Evolutionary conservation across 2,888 invertebrate species (phyloP).

Genomic region (Teleogryllus oceanicus): DNA sequence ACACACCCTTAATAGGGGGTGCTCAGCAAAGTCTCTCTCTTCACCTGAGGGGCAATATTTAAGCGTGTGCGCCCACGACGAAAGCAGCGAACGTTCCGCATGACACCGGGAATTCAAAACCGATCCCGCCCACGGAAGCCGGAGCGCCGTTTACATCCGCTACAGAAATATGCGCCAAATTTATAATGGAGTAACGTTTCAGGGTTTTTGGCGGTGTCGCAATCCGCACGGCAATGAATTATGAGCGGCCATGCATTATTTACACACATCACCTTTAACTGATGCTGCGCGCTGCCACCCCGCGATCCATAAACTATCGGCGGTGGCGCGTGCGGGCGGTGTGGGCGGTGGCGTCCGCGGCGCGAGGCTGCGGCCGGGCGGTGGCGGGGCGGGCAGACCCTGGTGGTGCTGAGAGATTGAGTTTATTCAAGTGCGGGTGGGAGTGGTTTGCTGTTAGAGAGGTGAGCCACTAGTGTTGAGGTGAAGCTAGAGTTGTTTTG

Average conservation of each 20-base stretch:
- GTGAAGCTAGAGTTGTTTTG: no score
- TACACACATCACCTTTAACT: slow-evolving; percentile 18
- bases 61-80: no score
- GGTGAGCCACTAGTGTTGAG: no score
- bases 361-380: no score
- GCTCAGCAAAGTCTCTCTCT: no score
- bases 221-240: background rate
- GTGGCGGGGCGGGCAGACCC: no score
- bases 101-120: background rate
- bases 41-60: no score
- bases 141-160: background rate
- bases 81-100: background rate
- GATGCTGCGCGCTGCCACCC: background rate
- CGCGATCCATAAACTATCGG: slow-evolving; percentile 7
- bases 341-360: no score
- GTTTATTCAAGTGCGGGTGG: no score
- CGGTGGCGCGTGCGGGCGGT: background rate
- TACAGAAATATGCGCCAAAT: background rate
- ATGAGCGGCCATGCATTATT: background rate
- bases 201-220: background rate
- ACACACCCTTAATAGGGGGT: no score
- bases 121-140: background rate
- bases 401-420: no score
- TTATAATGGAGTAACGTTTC: slow-evolving; percentile 1
- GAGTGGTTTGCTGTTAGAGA: no score